Evolutionary conservation across 2,888 invertebrate species (phyloP).

Genomic region (Hypomecis atomaria): DNA sequence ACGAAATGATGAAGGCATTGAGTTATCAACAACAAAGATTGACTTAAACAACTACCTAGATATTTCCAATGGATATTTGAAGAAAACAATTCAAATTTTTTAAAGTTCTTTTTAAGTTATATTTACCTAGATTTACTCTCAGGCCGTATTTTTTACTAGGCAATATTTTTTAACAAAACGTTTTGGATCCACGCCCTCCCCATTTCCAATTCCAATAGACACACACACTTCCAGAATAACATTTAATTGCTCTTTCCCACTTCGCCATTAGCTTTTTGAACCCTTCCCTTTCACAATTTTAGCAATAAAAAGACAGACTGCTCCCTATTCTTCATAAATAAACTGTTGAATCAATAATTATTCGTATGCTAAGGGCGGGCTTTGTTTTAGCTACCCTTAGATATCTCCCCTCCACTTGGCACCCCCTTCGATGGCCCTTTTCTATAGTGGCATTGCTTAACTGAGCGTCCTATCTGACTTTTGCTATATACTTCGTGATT

Average conservation of each 20-base stretch:
- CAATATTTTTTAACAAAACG: not conserved
- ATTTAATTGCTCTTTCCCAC: constrained; percentile 38
- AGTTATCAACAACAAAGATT: too few species aligned
- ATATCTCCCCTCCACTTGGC: constrained; percentile 58
- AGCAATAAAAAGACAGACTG: constrained; percentile 71
- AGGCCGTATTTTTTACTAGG: too few species aligned
- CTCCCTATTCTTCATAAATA: constrained; percentile 61
- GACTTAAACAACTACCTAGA: too few species aligned
- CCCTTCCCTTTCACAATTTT: constrained; percentile 38
- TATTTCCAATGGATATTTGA: too few species aligned
- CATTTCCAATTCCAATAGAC: constrained; percentile 14
- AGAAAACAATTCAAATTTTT: too few species aligned
- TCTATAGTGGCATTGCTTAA: constrained; percentile 71
- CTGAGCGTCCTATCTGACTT: constrained; percentile 22
- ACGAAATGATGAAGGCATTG: too few species aligned
- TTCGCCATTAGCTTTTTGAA: constrained; percentile 32
- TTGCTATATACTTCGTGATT: constrained; percentile 23
- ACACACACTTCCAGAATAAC: constrained; percentile 21
- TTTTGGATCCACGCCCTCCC: constrained; percentile 12
- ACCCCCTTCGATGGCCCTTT: constrained; percentile 72
- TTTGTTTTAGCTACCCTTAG: constrained; percentile 70
- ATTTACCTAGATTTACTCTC: not conserved
- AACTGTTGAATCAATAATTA: constrained; percentile 74
- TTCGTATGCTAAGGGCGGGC: constrained; percentile 54
- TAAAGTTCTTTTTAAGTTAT: not conserved